A percentile compares a stretch with the other conserved stretches of the same genome.
phyloP scores from a whole-genome alignment of 2,797 vertebrate species.

The Valencia hispanica region DNA sequence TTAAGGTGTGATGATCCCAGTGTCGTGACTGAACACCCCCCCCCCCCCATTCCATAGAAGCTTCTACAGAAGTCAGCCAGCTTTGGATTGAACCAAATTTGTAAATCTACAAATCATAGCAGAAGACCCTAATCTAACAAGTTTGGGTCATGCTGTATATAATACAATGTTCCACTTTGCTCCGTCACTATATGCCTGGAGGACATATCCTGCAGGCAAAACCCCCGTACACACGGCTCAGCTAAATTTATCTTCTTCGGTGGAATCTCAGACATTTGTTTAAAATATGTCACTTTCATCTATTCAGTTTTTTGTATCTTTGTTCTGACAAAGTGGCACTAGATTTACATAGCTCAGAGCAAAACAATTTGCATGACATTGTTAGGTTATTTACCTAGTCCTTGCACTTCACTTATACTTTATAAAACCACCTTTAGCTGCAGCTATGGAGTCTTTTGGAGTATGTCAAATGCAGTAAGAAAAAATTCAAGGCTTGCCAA shows the following conservation, averaged over 20 bases:
- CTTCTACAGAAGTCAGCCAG: not conserved
- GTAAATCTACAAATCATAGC: not conserved
- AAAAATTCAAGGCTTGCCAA: too few species aligned
- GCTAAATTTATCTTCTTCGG: not conserved
- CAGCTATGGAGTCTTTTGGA: too few species aligned
- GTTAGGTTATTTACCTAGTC: not conserved
- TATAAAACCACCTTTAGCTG: too few species aligned
- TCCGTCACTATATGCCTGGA: not conserved
- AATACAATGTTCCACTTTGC: not conserved
- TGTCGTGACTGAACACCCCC: too few species aligned
- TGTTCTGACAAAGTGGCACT: not conserved
- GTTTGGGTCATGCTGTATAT: not conserved
- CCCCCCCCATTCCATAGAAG: too few species aligned
- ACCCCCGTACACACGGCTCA: not conserved
- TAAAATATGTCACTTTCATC: not conserved
- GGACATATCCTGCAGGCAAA: slow-evolving; percentile 1
- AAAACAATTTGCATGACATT: not conserved
- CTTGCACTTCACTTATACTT: too few species aligned
- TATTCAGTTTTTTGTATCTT: not conserved
- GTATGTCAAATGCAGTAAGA: too few species aligned
- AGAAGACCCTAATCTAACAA: not conserved
- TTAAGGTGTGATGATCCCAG: too few species aligned
- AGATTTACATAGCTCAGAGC: not conserved
- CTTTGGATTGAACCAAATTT: not conserved
- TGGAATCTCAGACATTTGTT: slow-evolving; percentile 1